A percentile compares a stretch with the other conserved stretches of the same genome.
Evolutionary conservation across 2,797 vertebrate species (phyloP).

Genomic region (Tangara arthus): DNA sequence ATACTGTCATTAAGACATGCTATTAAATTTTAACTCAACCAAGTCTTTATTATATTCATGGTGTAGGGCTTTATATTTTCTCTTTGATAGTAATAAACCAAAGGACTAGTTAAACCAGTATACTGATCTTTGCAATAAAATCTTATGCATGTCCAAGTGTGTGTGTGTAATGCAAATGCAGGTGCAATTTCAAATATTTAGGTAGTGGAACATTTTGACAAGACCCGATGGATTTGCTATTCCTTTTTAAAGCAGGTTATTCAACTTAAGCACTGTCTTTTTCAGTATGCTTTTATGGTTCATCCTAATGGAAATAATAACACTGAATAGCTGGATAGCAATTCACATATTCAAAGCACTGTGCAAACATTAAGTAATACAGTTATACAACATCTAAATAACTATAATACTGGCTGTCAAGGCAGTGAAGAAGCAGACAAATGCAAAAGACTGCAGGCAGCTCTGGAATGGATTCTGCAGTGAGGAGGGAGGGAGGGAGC

Average conservation of each 20-base stretch:
- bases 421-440: slow-evolving; percentile 6
- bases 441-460: background rate
- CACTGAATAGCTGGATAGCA: slow-evolving; percentile 32
- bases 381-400: slow-evolving; percentile 62
- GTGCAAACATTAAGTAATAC: slow-evolving; percentile 51
- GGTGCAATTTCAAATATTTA: background rate
- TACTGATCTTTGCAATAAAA: background rate
- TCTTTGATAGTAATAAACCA: background rate
- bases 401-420: slow-evolving; percentile 59
- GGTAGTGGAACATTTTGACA: background rate
- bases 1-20: background rate
- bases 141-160: accelerated
- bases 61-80: background rate
- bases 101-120: background rate
- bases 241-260: background rate
- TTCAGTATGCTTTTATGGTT: background rate
- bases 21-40: background rate
- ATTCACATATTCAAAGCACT: slow-evolving; percentile 45
- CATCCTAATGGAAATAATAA: slow-evolving; percentile 44
- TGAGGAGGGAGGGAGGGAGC: background rate
- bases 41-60: background rate
- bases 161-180: background rate
- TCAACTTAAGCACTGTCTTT: background rate
- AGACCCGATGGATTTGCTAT: background rate
- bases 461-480: background rate